These are phyloP conservation scores for Drosophila chauvacae DNA, from an alignment of 1,140 invertebrate species.

Conservation along the genomic window DNA sequence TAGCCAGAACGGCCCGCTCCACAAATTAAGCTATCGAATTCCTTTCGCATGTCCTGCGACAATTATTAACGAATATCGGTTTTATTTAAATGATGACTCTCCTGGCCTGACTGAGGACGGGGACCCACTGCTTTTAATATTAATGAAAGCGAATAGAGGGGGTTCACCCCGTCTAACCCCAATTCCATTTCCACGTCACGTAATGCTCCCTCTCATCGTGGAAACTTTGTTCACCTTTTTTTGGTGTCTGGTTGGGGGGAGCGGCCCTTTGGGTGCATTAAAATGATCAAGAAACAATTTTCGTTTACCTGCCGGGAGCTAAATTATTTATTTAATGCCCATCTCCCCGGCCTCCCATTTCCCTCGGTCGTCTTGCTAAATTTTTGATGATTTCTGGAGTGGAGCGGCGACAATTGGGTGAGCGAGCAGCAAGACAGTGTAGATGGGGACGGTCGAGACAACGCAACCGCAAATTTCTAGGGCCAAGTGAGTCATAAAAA, in stretches of 20 bases:
- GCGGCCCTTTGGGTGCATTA: constrained; percentile 77
- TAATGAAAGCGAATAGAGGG: constrained; percentile 64
- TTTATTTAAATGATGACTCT: constrained; percentile 79
- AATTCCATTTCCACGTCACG: constrained; percentile 66
- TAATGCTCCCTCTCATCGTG: constrained; percentile 56
- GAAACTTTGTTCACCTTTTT: constrained; percentile 71
- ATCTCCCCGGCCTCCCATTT: constrained; percentile 30
- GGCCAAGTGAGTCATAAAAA: constrained; percentile 63
- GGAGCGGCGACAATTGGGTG: constrained; percentile 59
- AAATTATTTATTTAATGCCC: constrained; percentile 78
- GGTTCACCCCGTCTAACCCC: constrained; percentile 37
- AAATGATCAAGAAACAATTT: constrained; percentile 84
- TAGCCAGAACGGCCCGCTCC: constrained; percentile 57
- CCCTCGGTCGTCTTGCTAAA: constrained; percentile 53
- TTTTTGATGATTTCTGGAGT: constrained; percentile 68
- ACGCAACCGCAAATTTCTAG: constrained; percentile 65
- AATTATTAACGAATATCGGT: constrained; percentile 83
- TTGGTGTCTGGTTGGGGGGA: background rate
- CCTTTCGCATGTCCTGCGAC: constrained; percentile 76
- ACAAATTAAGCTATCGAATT: constrained; percentile 82
- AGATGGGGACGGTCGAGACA: constrained; percentile 31
- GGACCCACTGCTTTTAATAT: constrained; percentile 65
- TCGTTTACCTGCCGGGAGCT: constrained; percentile 70
- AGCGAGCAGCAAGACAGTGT: background rate
- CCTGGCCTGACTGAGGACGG: constrained; percentile 2